phyloP scores from a whole-genome alignment of 2,113 vertebrate species.

The Lasiurus borealis region DNA sequence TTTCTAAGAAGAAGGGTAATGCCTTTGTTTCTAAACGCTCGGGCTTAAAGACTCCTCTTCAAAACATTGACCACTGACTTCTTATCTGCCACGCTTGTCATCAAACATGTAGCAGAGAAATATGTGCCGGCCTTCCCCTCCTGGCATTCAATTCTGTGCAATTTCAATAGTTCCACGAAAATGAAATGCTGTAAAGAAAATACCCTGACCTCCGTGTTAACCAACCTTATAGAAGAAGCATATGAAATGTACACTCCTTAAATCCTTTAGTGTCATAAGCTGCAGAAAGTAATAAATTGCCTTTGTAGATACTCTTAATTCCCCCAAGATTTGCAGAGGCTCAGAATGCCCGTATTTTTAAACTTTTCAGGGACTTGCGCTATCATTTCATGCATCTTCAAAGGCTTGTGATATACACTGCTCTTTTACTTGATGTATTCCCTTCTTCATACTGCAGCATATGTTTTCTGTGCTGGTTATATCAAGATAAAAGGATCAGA shows the following conservation, averaged over 20 bases:
- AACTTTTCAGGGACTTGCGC: constrained; percentile 14
- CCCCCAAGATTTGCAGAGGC: background rate
- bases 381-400: background rate
- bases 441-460: background rate
- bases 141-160: background rate
- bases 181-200: constrained; percentile 45
- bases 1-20: background rate
- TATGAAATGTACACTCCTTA: background rate
- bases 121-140: background rate
- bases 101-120: background rate
- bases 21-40: background rate
- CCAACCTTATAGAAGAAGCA: background rate
- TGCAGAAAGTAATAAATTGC: constrained; percentile 44
- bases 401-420: background rate
- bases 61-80: background rate
- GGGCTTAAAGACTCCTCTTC: background rate
- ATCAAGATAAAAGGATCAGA: constrained; percentile 13
- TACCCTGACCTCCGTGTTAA: constrained; percentile 18
- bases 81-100: background rate
- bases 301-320: background rate
- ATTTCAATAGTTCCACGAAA: constrained; percentile 13
- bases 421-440: constrained; percentile 27
- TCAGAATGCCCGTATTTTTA: constrained; percentile 48
- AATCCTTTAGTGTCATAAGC: background rate
- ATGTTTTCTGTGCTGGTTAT: background rate